phyloP scores from a whole-genome alignment of 1,140 invertebrate species.

The Caenorhabditis remanei region DNA sequence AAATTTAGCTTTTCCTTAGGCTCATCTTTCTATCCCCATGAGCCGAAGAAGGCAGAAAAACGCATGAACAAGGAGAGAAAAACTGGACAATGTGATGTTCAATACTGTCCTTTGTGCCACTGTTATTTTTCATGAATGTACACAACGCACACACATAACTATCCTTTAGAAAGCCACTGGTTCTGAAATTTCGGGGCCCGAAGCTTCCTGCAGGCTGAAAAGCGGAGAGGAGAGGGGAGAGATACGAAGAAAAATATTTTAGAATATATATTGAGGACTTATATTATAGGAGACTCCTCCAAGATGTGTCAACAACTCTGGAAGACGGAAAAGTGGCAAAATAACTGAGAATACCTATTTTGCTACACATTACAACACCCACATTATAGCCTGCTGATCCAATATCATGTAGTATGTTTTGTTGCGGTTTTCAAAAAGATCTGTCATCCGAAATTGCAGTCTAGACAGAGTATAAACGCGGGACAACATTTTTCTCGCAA shows the following conservation, averaged over 20 bases:
- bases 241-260: not conserved
- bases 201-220: not conserved
- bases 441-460: not conserved
- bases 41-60: not conserved
- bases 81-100: conserved; percentile 30
- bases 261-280: conserved; percentile 55
- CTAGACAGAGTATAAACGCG: not conserved
- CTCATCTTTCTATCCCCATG: conserved; percentile 57
- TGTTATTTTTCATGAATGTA: conserved; percentile 56
- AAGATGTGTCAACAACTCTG: conserved; percentile 1
- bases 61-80: not conserved
- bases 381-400: too few species aligned
- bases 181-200: not conserved
- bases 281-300: not conserved
- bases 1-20: not conserved
- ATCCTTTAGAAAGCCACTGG: not conserved
- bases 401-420: too few species aligned
- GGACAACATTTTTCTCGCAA: not conserved
- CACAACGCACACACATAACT: conserved; percentile 26
- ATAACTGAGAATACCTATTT: not conserved
- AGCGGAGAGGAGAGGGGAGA: not conserved
- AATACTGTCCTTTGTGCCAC: conserved; percentile 45
- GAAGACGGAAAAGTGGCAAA: not conserved
- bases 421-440: not conserved
- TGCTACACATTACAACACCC: too few species aligned